Evolutionary conservation across 2,113 vertebrate species (phyloP).

Genomic region (Tenrec ecaudatus): DNA sequence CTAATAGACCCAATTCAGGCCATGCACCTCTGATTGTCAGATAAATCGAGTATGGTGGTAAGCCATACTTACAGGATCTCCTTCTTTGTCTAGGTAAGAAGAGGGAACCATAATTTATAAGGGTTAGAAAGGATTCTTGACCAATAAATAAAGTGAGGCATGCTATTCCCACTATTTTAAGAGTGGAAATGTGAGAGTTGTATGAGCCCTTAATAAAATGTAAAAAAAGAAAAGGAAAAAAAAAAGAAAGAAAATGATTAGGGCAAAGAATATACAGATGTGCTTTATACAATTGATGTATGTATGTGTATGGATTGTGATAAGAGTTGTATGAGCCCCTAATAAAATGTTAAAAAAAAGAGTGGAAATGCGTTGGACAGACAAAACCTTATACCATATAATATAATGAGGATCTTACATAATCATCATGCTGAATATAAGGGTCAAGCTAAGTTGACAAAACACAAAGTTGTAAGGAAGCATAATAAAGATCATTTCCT

Average conservation of each 20-base stretch:
- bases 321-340: too few species aligned
- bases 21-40: not conserved
- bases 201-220: too few species aligned
- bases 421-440: not conserved
- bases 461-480: not conserved
- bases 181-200: too few species aligned
- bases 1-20: not conserved
- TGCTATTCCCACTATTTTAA: not conserved
- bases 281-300: too few species aligned
- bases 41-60: not conserved
- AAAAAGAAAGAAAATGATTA: too few species aligned
- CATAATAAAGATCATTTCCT: not conserved
- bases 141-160: too few species aligned
- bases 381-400: not conserved
- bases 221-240: too few species aligned
- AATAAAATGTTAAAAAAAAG: too few species aligned
- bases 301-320: too few species aligned
- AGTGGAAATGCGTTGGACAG: not conserved
- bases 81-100: not conserved
- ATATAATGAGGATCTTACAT: not conserved
- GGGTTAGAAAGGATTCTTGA: not conserved
- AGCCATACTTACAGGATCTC: not conserved
- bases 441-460: not conserved
- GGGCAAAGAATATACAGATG: too few species aligned
- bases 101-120: not conserved